Percentiles rank a stretch among this genome's conserved stretches.
These are phyloP conservation scores for Cepaea hortensis DNA, from an alignment of 2,888 invertebrate genomes.

Conservation along the genomic window DNA sequence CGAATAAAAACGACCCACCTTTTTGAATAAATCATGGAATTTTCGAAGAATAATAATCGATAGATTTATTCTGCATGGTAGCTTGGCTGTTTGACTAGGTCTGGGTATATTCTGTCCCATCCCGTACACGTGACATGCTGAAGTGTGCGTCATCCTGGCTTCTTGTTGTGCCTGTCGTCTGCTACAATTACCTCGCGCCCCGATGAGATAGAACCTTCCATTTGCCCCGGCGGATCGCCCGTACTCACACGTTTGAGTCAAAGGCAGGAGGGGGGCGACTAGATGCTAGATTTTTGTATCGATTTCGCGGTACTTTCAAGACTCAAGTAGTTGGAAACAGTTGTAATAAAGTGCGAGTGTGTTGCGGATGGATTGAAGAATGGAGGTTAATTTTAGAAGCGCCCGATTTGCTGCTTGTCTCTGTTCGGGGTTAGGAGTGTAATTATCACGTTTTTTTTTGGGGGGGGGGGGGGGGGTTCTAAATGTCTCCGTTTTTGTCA, in stretches of 20 bases:
- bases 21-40: slow-evolving; percentile 19
- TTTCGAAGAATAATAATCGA: slow-evolving; percentile 8
- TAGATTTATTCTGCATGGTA: background rate
- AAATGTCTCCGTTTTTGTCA: no score
- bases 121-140: background rate
- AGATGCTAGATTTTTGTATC: slow-evolving; percentile 1
- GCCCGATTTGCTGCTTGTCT: no score
- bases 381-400: background rate
- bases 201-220: background rate
- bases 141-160: slow-evolving; percentile 11
- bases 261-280: background rate
- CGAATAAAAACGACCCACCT: background rate
- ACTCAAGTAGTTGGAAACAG: background rate
- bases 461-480: no score
- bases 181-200: slow-evolving; percentile 8
- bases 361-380: no score
- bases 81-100: slow-evolving; percentile 1
- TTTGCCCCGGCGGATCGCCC: no score
- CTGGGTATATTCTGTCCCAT: background rate
- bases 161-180: slow-evolving; percentile 11
- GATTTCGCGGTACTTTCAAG: slow-evolving; percentile 1
- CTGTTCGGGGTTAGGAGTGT: no score
- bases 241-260: background rate
- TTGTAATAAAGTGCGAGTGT: background rate
- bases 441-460: no score